Evolutionary conservation across 2,113 vertebrate species (phyloP).

Genomic region (Vidua chalybeata): DNA sequence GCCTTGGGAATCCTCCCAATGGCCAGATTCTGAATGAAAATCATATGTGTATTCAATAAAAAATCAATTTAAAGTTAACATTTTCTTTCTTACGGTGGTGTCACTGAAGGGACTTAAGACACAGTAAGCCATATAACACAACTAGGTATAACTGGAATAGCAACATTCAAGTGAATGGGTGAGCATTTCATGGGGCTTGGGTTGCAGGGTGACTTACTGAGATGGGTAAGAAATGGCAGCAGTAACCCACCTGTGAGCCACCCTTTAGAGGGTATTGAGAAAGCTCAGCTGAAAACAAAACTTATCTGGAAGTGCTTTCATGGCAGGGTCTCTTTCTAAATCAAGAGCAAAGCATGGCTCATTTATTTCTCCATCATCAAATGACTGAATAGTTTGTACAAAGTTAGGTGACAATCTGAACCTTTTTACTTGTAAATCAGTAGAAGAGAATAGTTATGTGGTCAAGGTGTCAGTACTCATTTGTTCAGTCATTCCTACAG

Average conservation of each 20-base stretch:
- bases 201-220: not conserved
- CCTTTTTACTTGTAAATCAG: not conserved
- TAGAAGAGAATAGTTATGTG: not conserved
- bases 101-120: not conserved
- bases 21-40: not conserved
- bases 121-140: not conserved
- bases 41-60: not conserved
- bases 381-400: not conserved
- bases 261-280: not conserved
- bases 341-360: not conserved
- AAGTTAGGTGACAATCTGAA: not conserved
- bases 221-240: not conserved
- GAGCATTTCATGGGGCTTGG: fast-evolving
- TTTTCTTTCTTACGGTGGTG: not conserved
- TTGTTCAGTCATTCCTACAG: not conserved
- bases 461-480: not conserved
- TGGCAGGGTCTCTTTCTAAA: not conserved
- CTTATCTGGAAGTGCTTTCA: not conserved
- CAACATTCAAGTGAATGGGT: not conserved
- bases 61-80: not conserved
- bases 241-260: not conserved
- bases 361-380: not conserved
- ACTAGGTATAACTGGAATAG: not conserved
- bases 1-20: not conserved
- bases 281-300: not conserved